Evolutionary conservation across 1,140 invertebrate species (phyloP), one percentile per base, ranked within the genome.

Genomic region (Drosophila trapezifrons): DNA sequence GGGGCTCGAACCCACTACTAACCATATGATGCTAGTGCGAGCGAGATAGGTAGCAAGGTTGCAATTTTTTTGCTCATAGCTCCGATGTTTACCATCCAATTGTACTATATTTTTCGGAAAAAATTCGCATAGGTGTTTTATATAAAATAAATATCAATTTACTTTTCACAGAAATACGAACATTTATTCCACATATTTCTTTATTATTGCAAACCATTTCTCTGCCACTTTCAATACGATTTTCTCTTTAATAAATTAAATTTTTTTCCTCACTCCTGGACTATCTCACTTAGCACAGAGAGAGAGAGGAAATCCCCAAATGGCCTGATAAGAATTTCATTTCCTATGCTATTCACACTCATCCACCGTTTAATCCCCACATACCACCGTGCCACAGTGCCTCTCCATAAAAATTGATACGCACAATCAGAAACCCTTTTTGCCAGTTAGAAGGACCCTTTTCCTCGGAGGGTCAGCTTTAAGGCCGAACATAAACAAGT

Each of bases 401-500:
- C 45, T 42, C 45, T 42, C 71, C 71, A 75, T 75, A 75, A 75
- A 75, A 75, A 75, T 75, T 75, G 72, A 75, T 75, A 75, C 72
- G 71, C 72, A 56, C 59, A 75, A 75, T 57, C 59, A 56, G 72
- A 73, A 73, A 76, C 55, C 73, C 73, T 77, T 77, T 76, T 77
- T 56, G 18, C 32, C 32, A 38, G 27, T 29, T 42, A 22, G 42
- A 49, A 76, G 32, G 51, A 54, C 51, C 73, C 73, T 56, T 76
- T 75, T 65, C 25, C 27, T 13, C 52, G 72, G 29, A 13, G 71
- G 49, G 43, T 38, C 49, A 65, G 62, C 71, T 75, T 75, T 75
- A 76, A 76, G 71, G 60, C 72, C 73, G 35, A 52, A 65, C 73
- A 76, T 76, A 76, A 76, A 76, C 73, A 76, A 76, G 73, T 76